These are phyloP conservation scores for Xiphophorus hellerii DNA, from an alignment of 2,113 vertebrate genomes.

Conservation along the genomic window DNA sequence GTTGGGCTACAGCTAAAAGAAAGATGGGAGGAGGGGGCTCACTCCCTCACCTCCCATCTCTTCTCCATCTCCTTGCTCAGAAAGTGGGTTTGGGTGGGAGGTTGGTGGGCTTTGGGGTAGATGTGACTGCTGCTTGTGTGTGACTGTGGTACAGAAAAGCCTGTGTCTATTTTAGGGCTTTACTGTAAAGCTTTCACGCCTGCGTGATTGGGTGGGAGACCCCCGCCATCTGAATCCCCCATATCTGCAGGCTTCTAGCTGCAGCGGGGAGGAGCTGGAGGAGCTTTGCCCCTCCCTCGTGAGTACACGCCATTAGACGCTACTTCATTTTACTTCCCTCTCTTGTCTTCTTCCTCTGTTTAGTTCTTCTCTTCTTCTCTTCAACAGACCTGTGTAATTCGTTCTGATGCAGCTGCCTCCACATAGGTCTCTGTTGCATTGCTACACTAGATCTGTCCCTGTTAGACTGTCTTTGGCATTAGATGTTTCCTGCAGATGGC, in stretches of 20 bases:
- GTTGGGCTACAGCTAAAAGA: conserved; percentile 40
- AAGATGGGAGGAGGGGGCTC: conserved; percentile 39
- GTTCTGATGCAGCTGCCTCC: conserved; percentile 65
- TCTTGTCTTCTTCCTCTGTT: conserved; percentile 55
- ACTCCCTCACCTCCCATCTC: conserved; percentile 49
- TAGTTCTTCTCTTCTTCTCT: conserved; percentile 55
- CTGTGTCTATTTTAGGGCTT: conserved; percentile 99
- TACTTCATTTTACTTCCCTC: conserved; percentile 74
- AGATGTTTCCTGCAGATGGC: conserved; percentile 45
- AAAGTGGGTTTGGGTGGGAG: conserved; percentile 33
- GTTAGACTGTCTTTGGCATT: conserved; percentile 41
- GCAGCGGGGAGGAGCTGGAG: conserved; percentile 96
- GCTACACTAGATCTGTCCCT: conserved; percentile 54
- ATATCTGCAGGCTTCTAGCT: conserved; percentile 99
- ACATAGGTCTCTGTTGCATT: conserved; percentile 65
- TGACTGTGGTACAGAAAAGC: conserved; percentile 99
- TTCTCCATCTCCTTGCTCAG: conserved; percentile 37
- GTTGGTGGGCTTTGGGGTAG: conserved; percentile 56
- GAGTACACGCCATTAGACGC: conserved; percentile 96
- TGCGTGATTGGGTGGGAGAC: conserved; percentile 98
- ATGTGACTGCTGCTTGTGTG: conserved; percentile 91
- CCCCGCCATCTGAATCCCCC: conserved; percentile 98
- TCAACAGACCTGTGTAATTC: conserved; percentile 64
- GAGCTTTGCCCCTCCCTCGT: conserved; percentile 98
- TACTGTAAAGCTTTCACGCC: conserved; percentile 99